Percentiles rank a stretch among this genome's conserved stretches.
Conservation (phyloP, 2,113 vertebrate genomes). For the Piaya cayana region DNA sequence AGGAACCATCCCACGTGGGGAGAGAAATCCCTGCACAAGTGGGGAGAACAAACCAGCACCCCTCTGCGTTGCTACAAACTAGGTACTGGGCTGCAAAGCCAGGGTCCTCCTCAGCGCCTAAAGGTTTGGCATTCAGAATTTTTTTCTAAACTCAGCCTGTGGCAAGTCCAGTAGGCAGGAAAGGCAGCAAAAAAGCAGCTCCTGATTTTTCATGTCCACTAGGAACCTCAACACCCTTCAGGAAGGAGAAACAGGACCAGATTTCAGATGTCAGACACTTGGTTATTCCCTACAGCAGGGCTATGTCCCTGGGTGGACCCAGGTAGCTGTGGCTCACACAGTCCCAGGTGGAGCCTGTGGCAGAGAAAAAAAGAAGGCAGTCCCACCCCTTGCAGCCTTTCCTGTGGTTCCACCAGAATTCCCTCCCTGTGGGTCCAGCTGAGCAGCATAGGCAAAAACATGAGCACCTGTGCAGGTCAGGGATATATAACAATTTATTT, state of each 20-base stretch:
- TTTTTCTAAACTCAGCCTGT: not conserved
- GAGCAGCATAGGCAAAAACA: rapidly evolving
- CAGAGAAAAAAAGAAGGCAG: rapidly evolving
- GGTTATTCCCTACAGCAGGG: not conserved
- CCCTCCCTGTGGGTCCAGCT: not conserved
- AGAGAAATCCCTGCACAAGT: rapidly evolving
- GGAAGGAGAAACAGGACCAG: not conserved
- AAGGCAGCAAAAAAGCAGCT: not conserved
- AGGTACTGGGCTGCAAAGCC: not conserved
- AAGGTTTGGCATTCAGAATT: not conserved
- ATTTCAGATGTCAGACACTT: not conserved
- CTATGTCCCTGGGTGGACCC: rapidly evolving
- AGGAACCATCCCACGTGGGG: rapidly evolving
- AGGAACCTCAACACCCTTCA: not conserved
- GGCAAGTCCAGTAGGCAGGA: not conserved
- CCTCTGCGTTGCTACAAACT: not conserved
- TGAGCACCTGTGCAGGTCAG: rapidly evolving
- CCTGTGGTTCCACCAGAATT: rapidly evolving
- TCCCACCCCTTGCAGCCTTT: not conserved
- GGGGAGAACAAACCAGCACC: not conserved
- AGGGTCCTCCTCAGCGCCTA: not conserved
- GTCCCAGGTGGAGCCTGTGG: not conserved
- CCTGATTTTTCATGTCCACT: not conserved
- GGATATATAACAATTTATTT: not conserved
- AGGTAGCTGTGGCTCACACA: rapidly evolving